A percentile compares a stretch with the other conserved stretches of the same genome.
These are phyloP conservation scores for Dorcus hopei DNA, from an alignment of 2,888 invertebrate genomes.

Conservation along the genomic window DNA sequence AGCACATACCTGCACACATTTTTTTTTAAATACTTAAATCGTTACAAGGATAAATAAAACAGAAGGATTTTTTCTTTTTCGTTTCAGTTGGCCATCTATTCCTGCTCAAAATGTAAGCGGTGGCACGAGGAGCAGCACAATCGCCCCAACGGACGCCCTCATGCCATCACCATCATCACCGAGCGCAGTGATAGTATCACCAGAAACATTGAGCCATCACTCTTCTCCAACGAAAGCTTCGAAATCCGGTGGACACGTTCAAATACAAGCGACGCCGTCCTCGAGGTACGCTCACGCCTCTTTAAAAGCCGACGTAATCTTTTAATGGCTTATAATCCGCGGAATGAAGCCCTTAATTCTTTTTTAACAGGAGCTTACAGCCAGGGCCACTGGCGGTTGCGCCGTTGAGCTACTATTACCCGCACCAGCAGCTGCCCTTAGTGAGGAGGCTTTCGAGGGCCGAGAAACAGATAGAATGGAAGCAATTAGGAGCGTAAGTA, in stretches of 20 bases:
- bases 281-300: conserved; percentile 46
- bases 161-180: conserved; percentile 73
- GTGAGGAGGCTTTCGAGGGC: conserved; percentile 56
- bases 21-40: no score
- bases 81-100: conserved; percentile 57
- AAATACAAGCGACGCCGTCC: conserved; percentile 56
- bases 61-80: neutral
- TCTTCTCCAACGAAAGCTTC: conserved; percentile 57
- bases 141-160: conserved; percentile 57
- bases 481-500: conserved; percentile 68
- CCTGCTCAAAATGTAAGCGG: conserved; percentile 64
- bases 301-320: no score
- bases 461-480: conserved; percentile 59
- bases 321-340: neutral
- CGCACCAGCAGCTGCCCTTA: conserved; percentile 55
- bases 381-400: conserved; percentile 57
- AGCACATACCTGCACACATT: no score
- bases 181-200: conserved; percentile 71
- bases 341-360: conserved; percentile 2
- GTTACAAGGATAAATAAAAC: no score
- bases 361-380: conserved; percentile 32
- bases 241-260: conserved; percentile 49
- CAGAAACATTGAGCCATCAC: conserved; percentile 70
- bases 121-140: conserved; percentile 56
- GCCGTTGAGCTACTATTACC: conserved; percentile 56